Evolutionary conservation across 2,797 vertebrate genomes (phyloP), one percentile per base, ranked within the genome.

Genomic region (Botia kubotai): DNA sequence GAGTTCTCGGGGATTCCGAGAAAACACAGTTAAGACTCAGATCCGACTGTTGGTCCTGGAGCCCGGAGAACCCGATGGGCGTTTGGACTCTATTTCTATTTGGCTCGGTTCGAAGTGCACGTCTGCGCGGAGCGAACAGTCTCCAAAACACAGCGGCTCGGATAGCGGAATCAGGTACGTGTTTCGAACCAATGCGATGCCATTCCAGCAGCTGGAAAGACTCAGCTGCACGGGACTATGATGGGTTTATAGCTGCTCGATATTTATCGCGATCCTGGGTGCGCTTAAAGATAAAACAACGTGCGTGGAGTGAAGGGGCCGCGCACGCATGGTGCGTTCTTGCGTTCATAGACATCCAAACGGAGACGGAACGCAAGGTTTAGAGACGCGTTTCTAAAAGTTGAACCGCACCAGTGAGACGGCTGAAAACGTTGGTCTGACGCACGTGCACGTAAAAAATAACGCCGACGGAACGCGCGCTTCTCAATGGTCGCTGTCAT

Each of bases 1-100:
- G 92, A 90, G 89, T 91, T 86, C 90, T 91, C 87, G 91, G 91
- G 88, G 90, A 93, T 92, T 91, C 92, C 90, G 92, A 91, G 89
- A 92, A 93, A 90, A 92, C 92, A 93, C 93, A 93, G 88, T 90
- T 87, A 90, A 82, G 87, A 62, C 71, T 87, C 89, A 87, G 89
- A 88, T 86, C 85, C 26, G 83, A 89, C 90, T 80, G 73, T 88
- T 63, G 87, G 76, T 86, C 6, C 83, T 60, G 63, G 84, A 86
- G 57, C 60, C 26, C 58, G 72, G 79, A 82, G 83, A 26, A 17
- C n/a, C 29, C 65, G 74, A 86, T 75, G 74, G 79, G 6, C 83
- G 84, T 80, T 86, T 77, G 55, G 89, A 67, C 78, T 83, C 66
- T 58, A 86, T 72, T 85, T 55, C 76, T 84, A 79, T 82, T 74